Evolutionary conservation across 2,113 vertebrate genomes (phyloP).

Genomic region (Dicerorhinus sumatrensis): DNA sequence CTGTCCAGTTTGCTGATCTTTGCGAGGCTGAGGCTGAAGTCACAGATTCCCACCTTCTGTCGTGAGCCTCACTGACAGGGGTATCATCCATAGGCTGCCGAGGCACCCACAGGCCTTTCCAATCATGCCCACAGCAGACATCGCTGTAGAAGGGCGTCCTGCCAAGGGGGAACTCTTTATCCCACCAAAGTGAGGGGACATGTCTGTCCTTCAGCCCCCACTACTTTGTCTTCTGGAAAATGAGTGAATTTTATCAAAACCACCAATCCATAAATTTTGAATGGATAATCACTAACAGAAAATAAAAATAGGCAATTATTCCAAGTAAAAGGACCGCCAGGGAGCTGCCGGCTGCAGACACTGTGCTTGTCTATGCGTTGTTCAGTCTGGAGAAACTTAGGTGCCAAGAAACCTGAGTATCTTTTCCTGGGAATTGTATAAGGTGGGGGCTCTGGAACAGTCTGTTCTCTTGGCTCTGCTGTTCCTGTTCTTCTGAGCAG

Average conservation of each 20-base stretch:
- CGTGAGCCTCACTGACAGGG: background rate
- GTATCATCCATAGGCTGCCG: no score
- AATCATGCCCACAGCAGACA: fast-evolving
- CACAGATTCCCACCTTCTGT: background rate
- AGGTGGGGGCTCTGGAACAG: fast-evolving
- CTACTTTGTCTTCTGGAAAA: background rate
- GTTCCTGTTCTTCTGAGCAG: background rate
- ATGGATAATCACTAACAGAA: background rate
- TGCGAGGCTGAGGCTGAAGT: background rate
- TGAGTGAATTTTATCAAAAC: background rate
- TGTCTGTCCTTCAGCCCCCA: background rate
- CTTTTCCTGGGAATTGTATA: background rate
- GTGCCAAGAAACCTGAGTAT: background rate
- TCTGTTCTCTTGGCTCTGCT: background rate
- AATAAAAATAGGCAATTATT: background rate
- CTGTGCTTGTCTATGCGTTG: background rate
- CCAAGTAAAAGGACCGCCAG: background rate
- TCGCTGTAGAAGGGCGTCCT: background rate
- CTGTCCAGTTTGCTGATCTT: background rate
- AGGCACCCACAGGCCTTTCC: background rate
- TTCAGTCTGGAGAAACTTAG: background rate
- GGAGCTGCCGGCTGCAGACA: background rate
- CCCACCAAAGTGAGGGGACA: background rate
- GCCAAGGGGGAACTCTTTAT: background rate
- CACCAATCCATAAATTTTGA: background rate